A percentile compares a stretch with the other conserved stretches of the same genome.
phyloP scores from a whole-genome alignment of 2,113 vertebrate genomes.

The Panthera tigris region DNA sequence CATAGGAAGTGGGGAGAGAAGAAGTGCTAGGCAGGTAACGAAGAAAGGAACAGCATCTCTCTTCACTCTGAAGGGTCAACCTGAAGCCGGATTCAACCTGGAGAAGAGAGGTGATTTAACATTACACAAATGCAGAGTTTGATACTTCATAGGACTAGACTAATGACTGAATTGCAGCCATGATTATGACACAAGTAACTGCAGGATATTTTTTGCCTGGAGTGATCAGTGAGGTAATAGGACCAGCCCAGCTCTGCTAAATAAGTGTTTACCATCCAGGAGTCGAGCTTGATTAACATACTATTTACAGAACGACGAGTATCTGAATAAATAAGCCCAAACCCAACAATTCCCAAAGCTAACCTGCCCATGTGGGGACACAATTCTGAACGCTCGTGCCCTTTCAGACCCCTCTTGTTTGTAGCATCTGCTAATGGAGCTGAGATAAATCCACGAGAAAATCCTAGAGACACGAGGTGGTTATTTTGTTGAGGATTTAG shows the following conservation, averaged over 20 bases:
- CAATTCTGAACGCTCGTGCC: background rate
- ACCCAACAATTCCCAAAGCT: background rate
- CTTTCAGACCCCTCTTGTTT: background rate
- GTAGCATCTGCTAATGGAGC: background rate
- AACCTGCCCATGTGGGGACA: background rate
- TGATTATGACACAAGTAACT: background rate
- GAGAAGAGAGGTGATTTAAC: background rate
- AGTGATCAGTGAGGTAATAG: background rate
- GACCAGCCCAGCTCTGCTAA: background rate
- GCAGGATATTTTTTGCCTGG: background rate
- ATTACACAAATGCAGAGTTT: background rate
- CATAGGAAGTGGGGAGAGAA: background rate
- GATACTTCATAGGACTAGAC: background rate
- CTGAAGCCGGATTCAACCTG: background rate
- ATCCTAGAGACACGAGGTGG: background rate
- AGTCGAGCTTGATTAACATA: background rate
- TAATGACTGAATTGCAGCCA: background rate
- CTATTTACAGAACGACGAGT: background rate
- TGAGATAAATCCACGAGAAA: background rate
- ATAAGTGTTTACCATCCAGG: background rate
- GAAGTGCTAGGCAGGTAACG: background rate
- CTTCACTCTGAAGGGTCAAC: background rate
- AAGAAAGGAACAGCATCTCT: background rate
- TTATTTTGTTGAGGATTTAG: slow-evolving; percentile 19
- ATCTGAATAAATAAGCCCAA: background rate